Evolutionary conservation across 2,888 invertebrate genomes (phyloP), one percentile per base, ranked within the genome.

Genomic region (Reticulitermes lucifugus): DNA sequence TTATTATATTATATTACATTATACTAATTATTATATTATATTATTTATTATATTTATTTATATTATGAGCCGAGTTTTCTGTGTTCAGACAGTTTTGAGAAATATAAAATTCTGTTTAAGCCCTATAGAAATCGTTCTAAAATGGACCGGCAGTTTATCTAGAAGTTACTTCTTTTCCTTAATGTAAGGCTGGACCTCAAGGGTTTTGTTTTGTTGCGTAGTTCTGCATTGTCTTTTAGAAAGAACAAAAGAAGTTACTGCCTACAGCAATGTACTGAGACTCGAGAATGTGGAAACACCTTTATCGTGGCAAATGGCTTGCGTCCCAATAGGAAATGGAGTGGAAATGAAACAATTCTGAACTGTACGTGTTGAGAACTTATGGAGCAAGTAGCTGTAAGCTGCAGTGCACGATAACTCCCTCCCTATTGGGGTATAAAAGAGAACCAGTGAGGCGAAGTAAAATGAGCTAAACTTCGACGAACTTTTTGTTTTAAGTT

Each of bases 281-380:
- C 29, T 25, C 35, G 41, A 35, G 14, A 35, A 73, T 73, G 35
- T 41, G 35, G 41, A 29, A 41, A 46, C 22, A 12, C 77, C 77
- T 51, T 77, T 77, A 77, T 77, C 77, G 77, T 41, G 77, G 77
- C 22, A 77, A 77, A 77, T 77, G 77, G 46, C 46, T 77, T 22
- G 77, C 35, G 22, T 46, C 46, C 41, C 77, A 25, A 77, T 77
- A 77, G 77, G 77, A 77, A 77, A 77, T 77, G 77, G 77, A 77
- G 51, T 77, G 77, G 77, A 77, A 77, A 77, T 77, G 77, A 77
- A 77, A 77, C 77, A 77, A 77, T 77, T 77, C 46, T 22, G 43
- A 22, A n/a, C 35, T 22, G n/a, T 46, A 46, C 77, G 46, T 41
- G 77, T 21, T 10, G 2, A 46, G 77, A 51, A 77, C n/a, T 41